Conservation (phyloP, 2,797 vertebrate genomes). For the Otolemur crassicaudatus region DNA sequence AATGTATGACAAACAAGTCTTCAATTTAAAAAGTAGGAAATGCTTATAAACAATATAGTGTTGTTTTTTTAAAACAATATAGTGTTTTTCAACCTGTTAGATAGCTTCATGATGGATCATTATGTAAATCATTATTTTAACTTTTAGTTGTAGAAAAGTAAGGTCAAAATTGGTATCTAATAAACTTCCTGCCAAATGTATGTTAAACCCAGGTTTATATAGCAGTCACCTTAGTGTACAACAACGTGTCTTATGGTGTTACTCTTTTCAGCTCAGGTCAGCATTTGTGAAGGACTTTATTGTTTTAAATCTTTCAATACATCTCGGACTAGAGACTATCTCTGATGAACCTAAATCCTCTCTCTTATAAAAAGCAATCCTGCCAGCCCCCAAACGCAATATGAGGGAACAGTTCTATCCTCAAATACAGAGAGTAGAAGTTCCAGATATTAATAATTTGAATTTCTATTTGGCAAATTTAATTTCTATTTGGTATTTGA, state of each 20-base stretch:
- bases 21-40: neutral
- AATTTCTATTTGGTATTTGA: neutral
- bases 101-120: neutral
- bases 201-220: neutral
- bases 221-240: neutral
- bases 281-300: neutral
- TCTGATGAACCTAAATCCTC: neutral
- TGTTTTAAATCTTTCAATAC: neutral
- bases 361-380: neutral
- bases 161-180: neutral
- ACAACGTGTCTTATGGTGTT: neutral
- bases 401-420: neutral
- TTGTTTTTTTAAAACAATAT: too few relatives aligned
- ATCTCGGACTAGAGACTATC: neutral
- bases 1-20: neutral
- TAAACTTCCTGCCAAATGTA: neutral
- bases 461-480: neutral
- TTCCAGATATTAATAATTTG: neutral
- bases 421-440: neutral
- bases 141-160: neutral
- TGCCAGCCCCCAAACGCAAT: neutral
- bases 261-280: neutral
- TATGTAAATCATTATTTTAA: neutral
- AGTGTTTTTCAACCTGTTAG: neutral
- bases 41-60: neutral